Evolutionary conservation across 1,140 invertebrate genomes (phyloP).

Genomic region (Conus betulinus): DNA sequence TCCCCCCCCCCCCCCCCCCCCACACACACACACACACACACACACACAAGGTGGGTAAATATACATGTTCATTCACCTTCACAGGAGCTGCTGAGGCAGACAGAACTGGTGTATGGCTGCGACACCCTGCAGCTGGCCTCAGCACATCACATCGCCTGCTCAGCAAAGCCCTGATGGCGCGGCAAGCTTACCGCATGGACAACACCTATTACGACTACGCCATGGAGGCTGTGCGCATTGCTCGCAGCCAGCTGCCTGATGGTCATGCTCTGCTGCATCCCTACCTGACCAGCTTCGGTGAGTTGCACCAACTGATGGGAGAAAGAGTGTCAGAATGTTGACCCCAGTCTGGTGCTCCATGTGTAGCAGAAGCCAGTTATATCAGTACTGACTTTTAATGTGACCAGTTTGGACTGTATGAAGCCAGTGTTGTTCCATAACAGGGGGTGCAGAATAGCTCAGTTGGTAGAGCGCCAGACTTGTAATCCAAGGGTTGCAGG

Average conservation of each 20-base stretch:
- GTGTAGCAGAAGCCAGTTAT: too few relatives aligned
- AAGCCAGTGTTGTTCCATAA: too few relatives aligned
- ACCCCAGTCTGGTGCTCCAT: too few relatives aligned
- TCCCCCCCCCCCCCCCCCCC: too few relatives aligned
- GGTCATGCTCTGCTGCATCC: constrained; percentile 63
- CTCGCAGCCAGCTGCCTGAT: constrained; percentile 55
- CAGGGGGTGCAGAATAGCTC: too few relatives aligned
- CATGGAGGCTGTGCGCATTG: constrained; percentile 65
- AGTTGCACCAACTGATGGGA: constrained; percentile 14
- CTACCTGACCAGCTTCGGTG: constrained; percentile 70
- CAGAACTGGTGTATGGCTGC: constrained; percentile 64
- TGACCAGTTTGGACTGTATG: too few relatives aligned
- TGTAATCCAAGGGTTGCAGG: too few relatives aligned
- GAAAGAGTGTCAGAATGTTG: neutral
- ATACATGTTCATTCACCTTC: neutral
- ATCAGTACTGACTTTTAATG: too few relatives aligned
- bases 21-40: too few relatives aligned
- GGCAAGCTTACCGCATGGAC: constrained; percentile 62
- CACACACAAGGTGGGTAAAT: too few relatives aligned
- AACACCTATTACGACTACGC: constrained; percentile 64
- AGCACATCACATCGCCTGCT: constrained; percentile 65
- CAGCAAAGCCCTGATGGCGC: constrained; percentile 64
- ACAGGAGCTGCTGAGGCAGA: constrained; percentile 60
- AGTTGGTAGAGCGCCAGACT: too few relatives aligned
- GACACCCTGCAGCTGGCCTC: constrained; percentile 65